A percentile compares a stretch with the other conserved stretches of the same genome.
Conservation (phyloP, 2,113 vertebrate genomes). For the Ctenomys sociabilis region DNA sequence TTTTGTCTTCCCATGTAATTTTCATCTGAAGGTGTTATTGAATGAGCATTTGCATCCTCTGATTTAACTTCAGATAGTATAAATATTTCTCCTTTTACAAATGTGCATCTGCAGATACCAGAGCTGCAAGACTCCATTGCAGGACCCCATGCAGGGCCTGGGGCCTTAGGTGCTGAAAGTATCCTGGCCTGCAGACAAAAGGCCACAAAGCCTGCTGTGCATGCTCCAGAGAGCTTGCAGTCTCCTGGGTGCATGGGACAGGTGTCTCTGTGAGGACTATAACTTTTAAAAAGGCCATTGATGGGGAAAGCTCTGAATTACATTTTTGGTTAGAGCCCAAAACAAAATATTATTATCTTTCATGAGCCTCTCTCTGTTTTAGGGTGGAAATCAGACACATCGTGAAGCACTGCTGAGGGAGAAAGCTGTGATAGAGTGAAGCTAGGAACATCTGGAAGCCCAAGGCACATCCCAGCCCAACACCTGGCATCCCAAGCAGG, state of each 20-base stretch:
- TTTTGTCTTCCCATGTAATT: neutral
- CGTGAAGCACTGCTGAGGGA: neutral
- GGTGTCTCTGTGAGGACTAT: neutral
- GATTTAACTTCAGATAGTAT: neutral
- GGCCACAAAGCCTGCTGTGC: neutral
- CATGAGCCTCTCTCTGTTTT: neutral
- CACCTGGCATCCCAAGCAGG: neutral
- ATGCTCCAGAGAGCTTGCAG: neutral
- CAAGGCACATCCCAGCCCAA: neutral
- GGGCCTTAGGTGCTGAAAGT: neutral
- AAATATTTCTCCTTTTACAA: neutral
- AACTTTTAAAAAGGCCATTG: neutral
- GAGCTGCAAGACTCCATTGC: neutral
- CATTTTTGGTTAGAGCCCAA: neutral
- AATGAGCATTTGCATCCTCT: neutral
- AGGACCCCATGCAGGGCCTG: too few relatives aligned
- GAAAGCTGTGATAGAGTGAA: neutral
- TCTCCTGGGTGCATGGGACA: neutral
- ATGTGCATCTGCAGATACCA: neutral
- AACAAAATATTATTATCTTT: neutral
- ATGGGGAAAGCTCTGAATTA: neutral
- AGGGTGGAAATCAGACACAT: neutral
- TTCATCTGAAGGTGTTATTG: neutral
- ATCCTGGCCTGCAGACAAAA: neutral
- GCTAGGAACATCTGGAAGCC: neutral